Base-by-base conservation (phyloP, 64 coral and sea anemone species). In the Orbicella faveolata region DNA sequence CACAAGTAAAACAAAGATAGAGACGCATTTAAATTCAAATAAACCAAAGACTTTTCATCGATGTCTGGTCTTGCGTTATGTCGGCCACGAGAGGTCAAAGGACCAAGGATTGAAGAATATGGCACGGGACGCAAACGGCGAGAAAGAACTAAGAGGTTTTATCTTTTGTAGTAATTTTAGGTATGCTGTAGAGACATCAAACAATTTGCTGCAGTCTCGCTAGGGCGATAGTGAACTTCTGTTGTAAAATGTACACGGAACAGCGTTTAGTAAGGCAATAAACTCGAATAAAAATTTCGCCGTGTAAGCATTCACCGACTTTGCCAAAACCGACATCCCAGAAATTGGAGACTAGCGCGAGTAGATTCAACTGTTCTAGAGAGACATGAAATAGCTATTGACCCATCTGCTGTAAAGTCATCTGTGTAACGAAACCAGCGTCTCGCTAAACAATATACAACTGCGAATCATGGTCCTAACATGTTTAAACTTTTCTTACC, bases 21-120 rank as follows among this genome's bases (percentile, higher is more conserved):
- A 70, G 10, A 70, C 67, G n/a, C 6, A 70, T 70, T 70, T n/a
- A 70, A 33, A 1, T 26, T 11, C 67, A 33, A 48, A 33, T 70
- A 7, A 25, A 70, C 67, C 11, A n/a, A 23, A 6, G 67, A 70
- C 52, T 80, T 57, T 51, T 51, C 19, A 80, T 57, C 20, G 2
- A 33, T 4, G 55, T 34, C 26, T 36, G 64, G 48, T 17, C 19
- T 85, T 85, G 82, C 82, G 82, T 85, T 85, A 72, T 85, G 82
- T 73, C 82, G 20, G 9, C 39, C 37, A 34, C 82, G 37, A 73
- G 63, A 72, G 82, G 82, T 85, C 82, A 73, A 52, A 85, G 37
- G 82, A 85, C 63, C 65, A 85, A 30, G 82, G 37, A 85, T 73
- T 72, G 39, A 70, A 85, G 44, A 85, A 66, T 14, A 68, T 21